Percentiles rank a stretch among this genome's conserved stretches.
Evolutionary conservation across 2,888 invertebrate genomes (phyloP).

Genomic region (Thereva unica): DNA sequence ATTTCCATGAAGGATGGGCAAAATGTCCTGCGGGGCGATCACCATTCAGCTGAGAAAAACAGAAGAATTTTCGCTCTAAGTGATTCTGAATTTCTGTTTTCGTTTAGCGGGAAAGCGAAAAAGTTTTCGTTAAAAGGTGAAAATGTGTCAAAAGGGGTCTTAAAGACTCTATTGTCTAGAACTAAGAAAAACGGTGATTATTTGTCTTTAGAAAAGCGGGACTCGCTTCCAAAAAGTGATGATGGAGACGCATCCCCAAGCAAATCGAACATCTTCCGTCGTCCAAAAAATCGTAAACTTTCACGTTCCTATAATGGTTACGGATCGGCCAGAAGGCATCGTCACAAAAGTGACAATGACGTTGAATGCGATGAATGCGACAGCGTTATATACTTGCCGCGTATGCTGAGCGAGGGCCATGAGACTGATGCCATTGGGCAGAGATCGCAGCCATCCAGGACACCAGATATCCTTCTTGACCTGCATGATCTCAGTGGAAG

Average conservation of each 20-base stretch:
- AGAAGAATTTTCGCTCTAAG: conserved; percentile 51
- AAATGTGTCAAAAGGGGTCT: conserved; percentile 49
- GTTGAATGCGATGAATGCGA: conserved; percentile 32
- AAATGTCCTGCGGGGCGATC: conserved; percentile 1
- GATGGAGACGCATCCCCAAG: conserved; percentile 21
- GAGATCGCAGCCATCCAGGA: conserved; percentile 44
- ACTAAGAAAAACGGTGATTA: conserved; percentile 56
- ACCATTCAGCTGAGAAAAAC: conserved; percentile 36
- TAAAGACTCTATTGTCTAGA: conserved; percentile 53
- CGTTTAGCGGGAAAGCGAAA: conserved; percentile 46
- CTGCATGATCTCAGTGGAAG: conserved; percentile 48
- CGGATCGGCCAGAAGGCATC: conserved; percentile 45
- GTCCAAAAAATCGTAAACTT: conserved; percentile 54
- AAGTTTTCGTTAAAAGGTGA: conserved; percentile 48
- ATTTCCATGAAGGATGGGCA: conserved; percentile 50
- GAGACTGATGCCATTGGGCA: conserved; percentile 41
- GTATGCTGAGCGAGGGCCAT: conserved; percentile 46
- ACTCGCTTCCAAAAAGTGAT: conserved; percentile 16
- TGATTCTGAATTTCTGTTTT: conserved; percentile 56
- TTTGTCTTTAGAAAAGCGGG: conserved; percentile 53
- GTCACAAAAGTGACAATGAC: conserved; percentile 42
- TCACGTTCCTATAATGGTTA: conserved; percentile 57
- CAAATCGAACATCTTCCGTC: conserved; percentile 47
- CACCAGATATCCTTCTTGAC: conserved; percentile 56
- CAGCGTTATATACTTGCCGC: conserved; percentile 47